Evolutionary conservation across 2,113 vertebrate genomes (phyloP).

Genomic region (Cryptotis parvus): DNA sequence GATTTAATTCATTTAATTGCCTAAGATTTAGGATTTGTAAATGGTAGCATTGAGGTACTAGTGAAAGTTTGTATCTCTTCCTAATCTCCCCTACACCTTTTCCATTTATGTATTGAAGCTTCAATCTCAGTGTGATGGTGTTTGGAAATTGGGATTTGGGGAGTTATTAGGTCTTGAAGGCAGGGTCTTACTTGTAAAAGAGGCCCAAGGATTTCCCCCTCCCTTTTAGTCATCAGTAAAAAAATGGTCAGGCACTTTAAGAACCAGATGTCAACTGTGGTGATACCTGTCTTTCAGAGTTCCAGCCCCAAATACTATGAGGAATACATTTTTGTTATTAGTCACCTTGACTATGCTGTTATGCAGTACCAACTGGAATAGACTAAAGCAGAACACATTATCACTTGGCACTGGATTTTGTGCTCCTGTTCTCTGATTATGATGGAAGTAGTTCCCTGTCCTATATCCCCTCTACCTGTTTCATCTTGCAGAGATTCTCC

Average conservation of each 20-base stretch:
- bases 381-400: neutral
- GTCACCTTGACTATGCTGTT: no score
- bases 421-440: no score
- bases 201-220: no score
- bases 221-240: neutral
- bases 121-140: neutral
- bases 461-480: no score
- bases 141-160: neutral
- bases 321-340: no score
- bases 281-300: no score
- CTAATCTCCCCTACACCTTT: neutral
- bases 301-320: no score
- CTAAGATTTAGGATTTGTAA: neutral
- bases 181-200: neutral
- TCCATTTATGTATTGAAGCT: neutral
- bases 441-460: no score
- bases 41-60: no score
- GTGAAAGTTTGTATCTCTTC: neutral
- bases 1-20: neutral
- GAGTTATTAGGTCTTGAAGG: neutral
- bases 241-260: neutral
- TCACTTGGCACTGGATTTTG: neutral
- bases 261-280: neutral
- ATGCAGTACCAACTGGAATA: no score
- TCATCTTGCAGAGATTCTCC: neutral